Base-by-base conservation (phyloP, 1,140 invertebrate species). In the Lucilia cuprina region DNA sequence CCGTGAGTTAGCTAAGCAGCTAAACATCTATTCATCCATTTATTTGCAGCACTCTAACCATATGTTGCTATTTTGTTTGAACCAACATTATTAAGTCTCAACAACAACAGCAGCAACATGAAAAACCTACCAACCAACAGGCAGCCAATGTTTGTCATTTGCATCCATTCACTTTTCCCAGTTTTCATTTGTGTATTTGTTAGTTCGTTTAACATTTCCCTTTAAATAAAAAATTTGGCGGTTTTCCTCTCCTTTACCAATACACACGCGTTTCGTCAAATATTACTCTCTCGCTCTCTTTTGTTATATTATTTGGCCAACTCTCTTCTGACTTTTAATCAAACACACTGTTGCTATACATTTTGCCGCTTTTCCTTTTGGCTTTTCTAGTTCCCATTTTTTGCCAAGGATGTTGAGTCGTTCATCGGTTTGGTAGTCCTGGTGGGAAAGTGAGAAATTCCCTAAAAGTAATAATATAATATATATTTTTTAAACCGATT, bases 261-360 rank as follows among this genome's bases (percentile, higher is more conserved):
- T 8, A 41, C 35, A 41, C n/a, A n/a, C n/a, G n/a, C n/a, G n/a
- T n/a, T n/a, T n/a, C n/a, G 8, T 41, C 8, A 41, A 41, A 0
- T 14, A 14, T 5, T 60, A 60, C 74, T 41, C 74, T 41, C 35
- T 41, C 21, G 77, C 41, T 80, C 41, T 80, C 34, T 34, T 10
- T 49, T 19, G 21, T 80, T 78, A n/a, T 21, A 1, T 3, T 34
- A 49, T 10, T 50, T 49, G 41, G n/a, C 65, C n/a, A 10, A 9
- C 65, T 80, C 77, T 80, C 41, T 80, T 80, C n/a, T 70, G 9
- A 70, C 19, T 21, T 19, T 70, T 70, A 21, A 49, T 80, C 19
- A 80, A 80, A 80, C 77, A 80, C 77, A 80, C 77, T 80, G 77
- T 80, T 80, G 77, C 77, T 80, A 19, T 30, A 80, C 21, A 50